A percentile compares a stretch with the other conserved stretches of the same genome.
Evolutionary conservation across 2,113 vertebrate species (phyloP).

Genomic region (Archilochus colubris): DNA sequence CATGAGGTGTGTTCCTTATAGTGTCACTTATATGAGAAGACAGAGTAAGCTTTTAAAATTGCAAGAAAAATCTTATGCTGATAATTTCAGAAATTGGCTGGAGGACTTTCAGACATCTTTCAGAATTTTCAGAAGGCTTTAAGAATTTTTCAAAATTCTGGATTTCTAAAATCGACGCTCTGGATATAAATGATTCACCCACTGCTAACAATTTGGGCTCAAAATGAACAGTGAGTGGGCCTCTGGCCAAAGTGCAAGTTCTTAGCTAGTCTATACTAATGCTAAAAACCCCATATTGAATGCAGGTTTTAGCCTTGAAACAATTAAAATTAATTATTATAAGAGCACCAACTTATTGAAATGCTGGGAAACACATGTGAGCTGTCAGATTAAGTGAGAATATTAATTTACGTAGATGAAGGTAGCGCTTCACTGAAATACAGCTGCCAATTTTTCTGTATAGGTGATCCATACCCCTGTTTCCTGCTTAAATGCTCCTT

Average conservation of each 20-base stretch:
- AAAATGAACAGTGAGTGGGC: background rate
- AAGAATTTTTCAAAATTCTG: background rate
- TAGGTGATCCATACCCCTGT: background rate
- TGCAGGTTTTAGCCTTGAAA: background rate
- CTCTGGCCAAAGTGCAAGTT: background rate
- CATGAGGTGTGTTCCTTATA: background rate
- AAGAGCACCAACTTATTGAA: background rate
- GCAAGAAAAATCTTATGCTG: background rate
- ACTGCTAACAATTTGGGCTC: background rate
- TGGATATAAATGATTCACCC: background rate
- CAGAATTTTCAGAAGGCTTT: no score
- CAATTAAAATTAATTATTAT: background rate
- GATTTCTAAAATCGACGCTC: background rate
- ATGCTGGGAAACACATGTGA: background rate
- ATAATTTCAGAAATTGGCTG: background rate
- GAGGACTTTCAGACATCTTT: background rate
- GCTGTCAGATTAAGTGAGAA: no score
- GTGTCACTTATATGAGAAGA: background rate
- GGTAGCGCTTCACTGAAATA: background rate
- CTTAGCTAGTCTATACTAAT: background rate
- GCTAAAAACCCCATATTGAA: background rate
- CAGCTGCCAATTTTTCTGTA: background rate
- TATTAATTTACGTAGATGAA: background rate
- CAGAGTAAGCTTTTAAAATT: background rate
- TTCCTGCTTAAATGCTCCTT: background rate